phyloP scores from a whole-genome alignment of 1,140 invertebrate genomes.

The Whitmania pigra region DNA sequence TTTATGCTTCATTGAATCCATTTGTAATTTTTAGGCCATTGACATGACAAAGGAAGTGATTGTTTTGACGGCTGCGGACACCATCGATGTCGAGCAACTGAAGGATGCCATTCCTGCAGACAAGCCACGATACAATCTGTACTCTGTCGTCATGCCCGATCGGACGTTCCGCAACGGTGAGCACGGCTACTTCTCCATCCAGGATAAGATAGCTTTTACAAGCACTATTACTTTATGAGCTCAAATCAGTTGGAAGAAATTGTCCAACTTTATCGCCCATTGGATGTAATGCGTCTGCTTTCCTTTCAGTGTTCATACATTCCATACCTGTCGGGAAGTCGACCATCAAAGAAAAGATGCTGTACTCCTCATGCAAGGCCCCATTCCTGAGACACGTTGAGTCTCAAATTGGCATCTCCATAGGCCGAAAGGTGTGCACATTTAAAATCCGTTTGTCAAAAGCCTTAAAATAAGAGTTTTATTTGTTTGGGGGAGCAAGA shows the following conservation, averaged over 20 bases:
- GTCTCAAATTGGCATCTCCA: neutral
- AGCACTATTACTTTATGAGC: too few species aligned
- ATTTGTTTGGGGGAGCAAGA: too few species aligned
- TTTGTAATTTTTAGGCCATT: neutral
- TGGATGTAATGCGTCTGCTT: too few species aligned
- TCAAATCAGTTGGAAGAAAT: too few species aligned
- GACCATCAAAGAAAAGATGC: conserved; percentile 9
- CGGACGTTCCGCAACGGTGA: too few species aligned
- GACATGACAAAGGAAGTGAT: conserved; percentile 9
- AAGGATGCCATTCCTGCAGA: neutral
- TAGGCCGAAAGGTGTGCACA: neutral
- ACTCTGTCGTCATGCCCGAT: too few species aligned
- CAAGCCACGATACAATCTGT: conserved; percentile 4
- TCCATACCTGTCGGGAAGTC: conserved; percentile 3
- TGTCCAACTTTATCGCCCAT: too few species aligned
- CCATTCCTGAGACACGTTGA: neutral
- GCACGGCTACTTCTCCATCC: too few species aligned
- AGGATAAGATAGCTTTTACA: too few species aligned
- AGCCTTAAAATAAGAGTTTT: neutral
- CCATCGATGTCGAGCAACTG: neutral
- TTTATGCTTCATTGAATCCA: too few species aligned
- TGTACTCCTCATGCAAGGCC: neutral
- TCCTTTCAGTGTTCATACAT: neutral
- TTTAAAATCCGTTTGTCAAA: neutral
- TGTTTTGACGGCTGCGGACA: neutral